phyloP scores from a whole-genome alignment of 2,888 invertebrate genomes.

The Drosophila sordidula region DNA sequence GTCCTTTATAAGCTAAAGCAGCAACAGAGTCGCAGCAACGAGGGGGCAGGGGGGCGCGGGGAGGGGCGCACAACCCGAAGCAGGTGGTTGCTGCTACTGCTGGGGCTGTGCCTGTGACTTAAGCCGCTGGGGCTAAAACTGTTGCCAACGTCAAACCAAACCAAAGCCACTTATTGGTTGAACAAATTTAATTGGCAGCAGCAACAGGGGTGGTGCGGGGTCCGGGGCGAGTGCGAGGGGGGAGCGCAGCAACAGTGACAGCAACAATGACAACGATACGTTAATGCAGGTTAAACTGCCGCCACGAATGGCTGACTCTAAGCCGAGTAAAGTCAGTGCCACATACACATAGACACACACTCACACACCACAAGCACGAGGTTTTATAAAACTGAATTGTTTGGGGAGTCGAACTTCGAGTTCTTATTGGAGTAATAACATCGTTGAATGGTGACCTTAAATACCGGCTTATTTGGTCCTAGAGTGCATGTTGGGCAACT shows the following conservation, averaged over 20 bases:
- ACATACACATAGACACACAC: background rate
- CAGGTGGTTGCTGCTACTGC: constrained; percentile 21
- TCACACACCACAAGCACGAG: background rate
- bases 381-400: constrained; percentile 42
- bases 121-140: constrained; percentile 42
- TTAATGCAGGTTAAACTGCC: constrained; percentile 68
- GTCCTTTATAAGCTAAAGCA: constrained; percentile 29
- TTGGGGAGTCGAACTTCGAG: constrained; percentile 34
- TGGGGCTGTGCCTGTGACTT: constrained; percentile 25
- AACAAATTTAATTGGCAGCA: constrained; percentile 72
- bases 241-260: constrained; percentile 35
- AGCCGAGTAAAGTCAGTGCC: constrained; percentile 39
- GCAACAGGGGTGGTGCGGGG: constrained; percentile 26
- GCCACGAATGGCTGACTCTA: constrained; percentile 47
- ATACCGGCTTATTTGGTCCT: constrained; percentile 1
- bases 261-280: constrained; percentile 62
- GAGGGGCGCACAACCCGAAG: constrained; percentile 3
- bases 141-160: constrained; percentile 60
- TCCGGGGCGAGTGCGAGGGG: background rate
- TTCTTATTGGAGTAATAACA: constrained; percentile 33
- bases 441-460: constrained; percentile 16
- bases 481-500: too few relatives aligned
- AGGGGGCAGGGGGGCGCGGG: background rate
- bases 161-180: constrained; percentile 71
- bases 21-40: background rate